Base-by-base conservation (phyloP, 2,113 vertebrate species). In the Bagarius yarrelli region DNA sequence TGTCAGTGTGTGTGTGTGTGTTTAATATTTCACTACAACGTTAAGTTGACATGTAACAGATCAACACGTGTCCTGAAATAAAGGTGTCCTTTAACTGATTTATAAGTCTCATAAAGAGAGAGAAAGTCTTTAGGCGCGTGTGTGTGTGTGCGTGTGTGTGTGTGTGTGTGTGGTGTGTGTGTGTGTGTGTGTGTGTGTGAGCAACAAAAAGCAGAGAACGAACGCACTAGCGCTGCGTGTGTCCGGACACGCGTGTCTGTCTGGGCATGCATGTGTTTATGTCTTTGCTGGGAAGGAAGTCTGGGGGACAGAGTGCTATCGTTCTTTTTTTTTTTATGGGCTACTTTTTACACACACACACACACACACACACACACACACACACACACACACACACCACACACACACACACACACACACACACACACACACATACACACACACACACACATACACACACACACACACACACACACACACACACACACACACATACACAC, bases 241-340 rank as follows among this genome's bases (percentile, higher is more conserved):
- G 36, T 40, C 36, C 36, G 36, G 36, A 69, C 67, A 40, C 36
- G 59, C 18, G 27, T 77, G 40, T 77, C 15, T 63, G 59, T 77
- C 34, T 76, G 40, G 53, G 53, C 34, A 44, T 63, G 67, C 18
- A 18, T 50, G 67, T 71, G 55, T 80, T 44, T 44, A 50, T 80
- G 55, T 80, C 66, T 79, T 23, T 55, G 60, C n/a, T 47, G 40
- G 76, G 16, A 32, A 34, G 44, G 55, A 76, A 78, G 76, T 52
- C 76, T 53, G 70, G 50, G 52, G 60, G 12, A 76, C 34, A 34
- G 73, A 14, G 40, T 4, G 27, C 60, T 9, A 63, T 77, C 6
- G 21, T 23, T 70, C 64, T 57, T 59, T 53, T 80, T 71, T 40
- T 40, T 6, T 40, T 3, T 6, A 6, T 6, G n/a, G n/a, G 25